Evolutionary conservation across 2,797 vertebrate species (phyloP), one percentile per base, ranked within the genome.

Genomic region (Danio tinwini): DNA sequence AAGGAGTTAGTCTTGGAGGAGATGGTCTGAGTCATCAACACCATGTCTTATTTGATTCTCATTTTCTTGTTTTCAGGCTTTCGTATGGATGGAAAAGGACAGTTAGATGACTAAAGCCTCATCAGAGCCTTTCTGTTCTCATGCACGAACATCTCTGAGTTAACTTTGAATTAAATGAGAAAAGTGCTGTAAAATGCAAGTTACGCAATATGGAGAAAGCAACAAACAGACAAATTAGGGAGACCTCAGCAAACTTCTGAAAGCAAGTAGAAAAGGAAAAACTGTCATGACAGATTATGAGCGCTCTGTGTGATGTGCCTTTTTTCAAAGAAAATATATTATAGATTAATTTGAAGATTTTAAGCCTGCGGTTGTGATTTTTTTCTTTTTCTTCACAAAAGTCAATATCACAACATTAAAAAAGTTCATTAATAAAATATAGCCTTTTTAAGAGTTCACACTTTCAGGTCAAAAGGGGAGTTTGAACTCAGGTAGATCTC

Each of bases 51-150:
- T 72, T 42, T 39, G 3, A 17, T 62, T 65, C 52, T 79, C 70
- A 61, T 47, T 58, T 47, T 0, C 39, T 56, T 16, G 3, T 50
- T 14, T 21, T 29, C 5, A 67, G n/a, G 21, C 21, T 29, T 39
- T 72, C 50, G 47, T 9, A 72, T 17, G 5, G 19, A 61, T 40
- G 40, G 42, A 49, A 52, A 7, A 53, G 47, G 39, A n/a, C 21
- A 73, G 70, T 58, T 59, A 75, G 12, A 71, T 47, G 21, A 50
- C 29, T 62, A 50, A 72, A 55, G 74, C 29, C 4, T 55, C 14
- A 21, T 29, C 29, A 29, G 29, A 29, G n/a, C n/a, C n/a, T n/a
- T n/a, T 50, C 39, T 11, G 37, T 14, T 73, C 40, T 44, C 40
- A 61, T 11, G 16, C 6, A 62, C 2, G 0, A 19, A 62, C 29